Conservation (phyloP, 1,140 invertebrate species). For the Adelges cooleyi region DNA sequence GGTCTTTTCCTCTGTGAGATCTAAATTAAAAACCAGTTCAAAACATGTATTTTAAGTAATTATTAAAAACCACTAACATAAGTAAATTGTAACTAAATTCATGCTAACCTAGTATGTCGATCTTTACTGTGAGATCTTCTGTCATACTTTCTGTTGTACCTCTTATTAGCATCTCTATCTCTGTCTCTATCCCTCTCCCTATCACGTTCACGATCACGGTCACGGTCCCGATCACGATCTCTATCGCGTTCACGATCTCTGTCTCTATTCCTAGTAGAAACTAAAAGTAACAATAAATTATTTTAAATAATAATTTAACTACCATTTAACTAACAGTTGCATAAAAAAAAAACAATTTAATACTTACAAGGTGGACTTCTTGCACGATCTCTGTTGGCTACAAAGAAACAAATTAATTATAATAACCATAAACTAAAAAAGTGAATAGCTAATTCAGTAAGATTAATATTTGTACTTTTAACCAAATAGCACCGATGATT, state of each 20-base stretch:
- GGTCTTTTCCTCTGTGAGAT: constrained; percentile 28
- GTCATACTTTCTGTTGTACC: constrained; percentile 30
- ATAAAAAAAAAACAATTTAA: background rate
- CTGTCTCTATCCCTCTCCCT: constrained; percentile 33
- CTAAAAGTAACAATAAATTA: background rate
- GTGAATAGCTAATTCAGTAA: too few relatives aligned
- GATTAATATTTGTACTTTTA: too few relatives aligned
- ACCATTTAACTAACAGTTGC: background rate
- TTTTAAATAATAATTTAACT: background rate
- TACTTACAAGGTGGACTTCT: constrained; percentile 7
- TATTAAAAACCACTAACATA: background rate
- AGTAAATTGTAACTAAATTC: constrained; percentile 1
- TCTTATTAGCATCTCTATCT: constrained; percentile 33
- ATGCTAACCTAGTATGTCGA: constrained; percentile 30
- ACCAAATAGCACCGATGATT: too few relatives aligned
- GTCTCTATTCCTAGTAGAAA: constrained; percentile 31
- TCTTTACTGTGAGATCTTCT: constrained; percentile 24
- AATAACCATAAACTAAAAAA: too few relatives aligned
- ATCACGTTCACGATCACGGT: constrained; percentile 39
- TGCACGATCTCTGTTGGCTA: constrained; percentile 9
- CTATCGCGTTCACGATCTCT: constrained; percentile 34
- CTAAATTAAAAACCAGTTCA: background rate
- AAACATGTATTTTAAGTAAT: background rate
- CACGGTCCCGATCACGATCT: constrained; percentile 37
- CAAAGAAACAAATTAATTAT: background rate